Base-by-base conservation (phyloP, 2,888 invertebrate genomes). In the Byasa hedistus region DNA sequence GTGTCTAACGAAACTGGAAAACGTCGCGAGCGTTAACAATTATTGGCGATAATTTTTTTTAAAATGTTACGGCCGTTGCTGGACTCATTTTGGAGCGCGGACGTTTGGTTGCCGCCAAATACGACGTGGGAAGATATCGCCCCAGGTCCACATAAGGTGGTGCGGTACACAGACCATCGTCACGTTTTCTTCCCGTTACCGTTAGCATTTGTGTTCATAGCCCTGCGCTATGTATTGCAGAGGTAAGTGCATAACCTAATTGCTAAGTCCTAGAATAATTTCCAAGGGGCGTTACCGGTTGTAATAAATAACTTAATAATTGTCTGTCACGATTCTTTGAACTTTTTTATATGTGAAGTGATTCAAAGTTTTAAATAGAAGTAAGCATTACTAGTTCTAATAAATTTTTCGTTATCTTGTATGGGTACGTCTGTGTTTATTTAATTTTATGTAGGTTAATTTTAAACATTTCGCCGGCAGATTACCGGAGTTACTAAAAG, bases 61-160 rank as follows among this genome's bases (percentile, higher is more conserved):
- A 82, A 73, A 69, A 89, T 92, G 91, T 77, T 93, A 79, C 86
- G 86, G 72, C 80, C 80, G 74, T 72, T 91, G 68, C 79, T 93
- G 72, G 85, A 91, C 71, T 81, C 79, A 69, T 96, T 97, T 85
- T 97, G 97, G 98, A 95, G 94, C 81, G 95, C 96, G 82, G 88
- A 94, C 81, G 93, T 98, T 83, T 98, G 98, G 98, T 93, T 98
- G 79, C 98, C 98, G 75, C 96, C 96, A 70, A 97, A 97, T 85
- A 94, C 94, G 72, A 96, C 97, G 76, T 98, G 98, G 98, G 93
- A 93, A 69, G 96, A 97, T 82, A 93, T 98, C 69, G 94, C 95
- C 76, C 96, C 97, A 63, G 95, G 94, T 69, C 92, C 94, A 66
- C 93, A 94, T 76, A 94, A 95, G 82, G 93, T 94, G 75, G 93